These are phyloP conservation scores for Polydrusus cervinus DNA, from an alignment of 2,888 invertebrate species.

Conservation along the genomic window DNA sequence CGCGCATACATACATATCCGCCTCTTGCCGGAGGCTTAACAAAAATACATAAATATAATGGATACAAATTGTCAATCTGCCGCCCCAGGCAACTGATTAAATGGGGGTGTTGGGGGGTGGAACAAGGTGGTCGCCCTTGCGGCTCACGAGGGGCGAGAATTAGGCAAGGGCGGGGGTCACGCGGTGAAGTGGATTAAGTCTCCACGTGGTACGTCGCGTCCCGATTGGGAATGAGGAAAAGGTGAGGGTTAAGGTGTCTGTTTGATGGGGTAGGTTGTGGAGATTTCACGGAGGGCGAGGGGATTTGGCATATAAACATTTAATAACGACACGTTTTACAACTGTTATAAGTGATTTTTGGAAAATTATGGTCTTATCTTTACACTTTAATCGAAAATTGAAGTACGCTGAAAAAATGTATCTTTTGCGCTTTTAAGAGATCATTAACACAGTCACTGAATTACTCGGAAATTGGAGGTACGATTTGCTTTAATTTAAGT, in stretches of 20 bases:
- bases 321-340: too few relatives aligned
- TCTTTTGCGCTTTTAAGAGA: too few relatives aligned
- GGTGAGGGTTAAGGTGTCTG: constrained; percentile 8
- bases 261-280: constrained; percentile 19
- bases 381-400: too few relatives aligned
- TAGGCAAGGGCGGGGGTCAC: constrained; percentile 51
- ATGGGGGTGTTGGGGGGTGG: constrained; percentile 57
- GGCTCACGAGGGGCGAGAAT: constrained; percentile 40
- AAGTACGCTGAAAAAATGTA: too few relatives aligned
- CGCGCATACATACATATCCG: constrained; percentile 60
- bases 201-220: constrained; percentile 26
- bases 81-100: constrained; percentile 68
- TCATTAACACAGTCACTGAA: too few relatives aligned
- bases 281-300: background rate
- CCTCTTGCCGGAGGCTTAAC: constrained; percentile 62
- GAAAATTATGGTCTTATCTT: too few relatives aligned
- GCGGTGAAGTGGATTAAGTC: constrained; percentile 52
- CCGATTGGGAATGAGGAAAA: constrained; percentile 28
- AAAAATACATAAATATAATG: constrained; percentile 70
- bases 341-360: too few relatives aligned
- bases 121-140: constrained; percentile 31
- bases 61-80: constrained; percentile 70
- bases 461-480: too few relatives aligned
- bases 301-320: background rate
- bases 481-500: too few relatives aligned